Conservation (phyloP, 2,797 vertebrate species). For the Aeoliscus strigatus region DNA sequence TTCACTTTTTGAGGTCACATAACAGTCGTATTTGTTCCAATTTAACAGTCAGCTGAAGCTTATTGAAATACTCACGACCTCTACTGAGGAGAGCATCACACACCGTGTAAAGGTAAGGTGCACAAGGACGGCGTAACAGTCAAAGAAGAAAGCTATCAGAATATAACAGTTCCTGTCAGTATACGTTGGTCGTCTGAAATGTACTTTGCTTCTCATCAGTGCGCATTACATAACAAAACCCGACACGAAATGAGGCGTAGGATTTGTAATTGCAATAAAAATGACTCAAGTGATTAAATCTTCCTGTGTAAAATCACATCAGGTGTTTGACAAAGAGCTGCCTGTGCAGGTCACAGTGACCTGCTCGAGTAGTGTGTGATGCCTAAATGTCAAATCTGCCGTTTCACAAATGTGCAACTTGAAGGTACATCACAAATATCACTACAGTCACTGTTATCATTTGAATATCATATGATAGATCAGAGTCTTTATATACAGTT, state of each 20-base stretch:
- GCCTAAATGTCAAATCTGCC: constrained; percentile 49
- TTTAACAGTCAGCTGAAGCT: constrained; percentile 73
- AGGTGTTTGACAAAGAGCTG: constrained; percentile 61
- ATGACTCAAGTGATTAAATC: constrained; percentile 29
- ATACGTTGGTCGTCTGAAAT: constrained; percentile 31
- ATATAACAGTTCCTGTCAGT: constrained; percentile 72
- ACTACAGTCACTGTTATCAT: constrained; percentile 67
- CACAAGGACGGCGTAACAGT: constrained; percentile 72
- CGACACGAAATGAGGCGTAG: constrained; percentile 24
- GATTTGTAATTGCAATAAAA: constrained; percentile 17
- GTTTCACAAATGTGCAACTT: constrained; percentile 61
- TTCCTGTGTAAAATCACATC: constrained; percentile 39
- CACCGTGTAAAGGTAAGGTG: constrained; percentile 51
- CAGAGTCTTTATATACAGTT: constrained; percentile 70
- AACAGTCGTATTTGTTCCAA: constrained; percentile 75
- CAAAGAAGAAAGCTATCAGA: constrained; percentile 64
- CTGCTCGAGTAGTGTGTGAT: constrained; percentile 55
- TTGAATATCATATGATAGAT: constrained; percentile 66
- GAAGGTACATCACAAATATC: constrained; percentile 72
- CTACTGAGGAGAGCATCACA: constrained; percentile 42
- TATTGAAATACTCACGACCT: constrained; percentile 52
- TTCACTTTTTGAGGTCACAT: constrained; percentile 43
- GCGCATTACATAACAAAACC: constrained; percentile 36
- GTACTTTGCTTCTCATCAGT: constrained; percentile 20
- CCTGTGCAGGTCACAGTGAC: constrained; percentile 57